Evolutionary conservation across 2,113 vertebrate species (phyloP).

Genomic region (Pipa parva): DNA sequence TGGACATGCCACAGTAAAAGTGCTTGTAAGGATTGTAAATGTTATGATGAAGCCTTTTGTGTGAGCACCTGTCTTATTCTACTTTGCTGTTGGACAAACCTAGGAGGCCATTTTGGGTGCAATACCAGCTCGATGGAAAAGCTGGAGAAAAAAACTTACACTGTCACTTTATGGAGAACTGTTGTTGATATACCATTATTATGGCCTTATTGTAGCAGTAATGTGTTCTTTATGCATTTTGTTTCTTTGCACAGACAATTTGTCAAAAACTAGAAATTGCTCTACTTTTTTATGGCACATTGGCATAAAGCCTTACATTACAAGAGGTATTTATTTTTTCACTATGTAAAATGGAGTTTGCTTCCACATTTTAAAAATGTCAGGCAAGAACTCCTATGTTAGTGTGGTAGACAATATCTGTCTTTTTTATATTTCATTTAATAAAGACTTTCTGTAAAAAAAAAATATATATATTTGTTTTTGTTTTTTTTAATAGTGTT

Average conservation of each 20-base stretch:
- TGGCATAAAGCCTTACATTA: conserved; percentile 77
- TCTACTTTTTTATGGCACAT: conserved; percentile 81
- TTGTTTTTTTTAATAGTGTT: too few relatives aligned
- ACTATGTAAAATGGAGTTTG: conserved; percentile 80
- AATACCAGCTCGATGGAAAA: conserved; percentile 82
- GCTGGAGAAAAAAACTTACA: conserved; percentile 68
- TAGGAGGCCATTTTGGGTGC: conserved; percentile 75
- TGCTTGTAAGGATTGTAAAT: background rate
- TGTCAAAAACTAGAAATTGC: conserved; percentile 69
- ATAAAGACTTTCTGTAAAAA: conserved; percentile 61
- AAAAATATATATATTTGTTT: too few relatives aligned
- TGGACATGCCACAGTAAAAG: background rate
- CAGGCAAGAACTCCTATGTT: conserved; percentile 72
- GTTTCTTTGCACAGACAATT: conserved; percentile 90
- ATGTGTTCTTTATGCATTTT: conserved; percentile 79
- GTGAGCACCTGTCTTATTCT: background rate
- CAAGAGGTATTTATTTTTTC: conserved; percentile 86
- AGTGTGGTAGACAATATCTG: conserved; percentile 76
- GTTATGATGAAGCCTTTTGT: conserved; percentile 4
- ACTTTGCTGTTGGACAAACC: conserved; percentile 66
- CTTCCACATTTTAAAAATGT: conserved; percentile 96
- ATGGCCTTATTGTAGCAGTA: conserved; percentile 96
- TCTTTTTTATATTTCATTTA: conserved; percentile 80
- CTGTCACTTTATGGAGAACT: conserved; percentile 93
- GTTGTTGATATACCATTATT: conserved; percentile 72